Evolutionary conservation across 1,140 invertebrate genomes (phyloP).

Genomic region (Caerostris darwini): DNA sequence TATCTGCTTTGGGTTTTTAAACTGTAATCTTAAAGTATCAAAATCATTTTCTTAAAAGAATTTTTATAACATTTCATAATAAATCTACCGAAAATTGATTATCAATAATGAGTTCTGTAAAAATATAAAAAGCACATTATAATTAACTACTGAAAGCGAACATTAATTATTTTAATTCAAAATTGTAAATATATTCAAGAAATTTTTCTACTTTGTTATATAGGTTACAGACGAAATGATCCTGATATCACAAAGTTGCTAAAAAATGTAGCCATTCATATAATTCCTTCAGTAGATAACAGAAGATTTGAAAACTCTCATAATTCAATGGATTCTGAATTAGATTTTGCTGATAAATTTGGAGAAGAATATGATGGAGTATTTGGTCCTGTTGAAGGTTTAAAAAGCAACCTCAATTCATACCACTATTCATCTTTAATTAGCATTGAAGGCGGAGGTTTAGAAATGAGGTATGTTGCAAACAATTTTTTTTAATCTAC

Average conservation of each 20-base stretch:
- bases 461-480: conserved; percentile 83
- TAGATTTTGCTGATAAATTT: conserved; percentile 78
- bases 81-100: no score
- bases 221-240: conserved; percentile 87
- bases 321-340: conserved; percentile 79
- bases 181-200: no score
- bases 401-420: conserved; percentile 72
- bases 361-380: conserved; percentile 68
- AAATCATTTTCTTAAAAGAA: no score
- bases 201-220: conserved; percentile 36
- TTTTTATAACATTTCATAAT: no score
- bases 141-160: no score
- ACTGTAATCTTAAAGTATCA: no score
- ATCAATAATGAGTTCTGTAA: no score
- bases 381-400: conserved; percentile 72
- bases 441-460: conserved; percentile 86
- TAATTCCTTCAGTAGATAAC: conserved; percentile 86
- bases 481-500: no score
- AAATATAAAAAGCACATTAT: no score
- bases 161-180: no score
- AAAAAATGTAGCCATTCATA: conserved; percentile 88
- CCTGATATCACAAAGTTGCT: conserved; percentile 86
- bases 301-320: conserved; percentile 64
- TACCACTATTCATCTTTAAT: conserved; percentile 83
- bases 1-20: no score